Base-by-base conservation (phyloP, 2,888 invertebrate species). In the Phaonia tiefii region DNA sequence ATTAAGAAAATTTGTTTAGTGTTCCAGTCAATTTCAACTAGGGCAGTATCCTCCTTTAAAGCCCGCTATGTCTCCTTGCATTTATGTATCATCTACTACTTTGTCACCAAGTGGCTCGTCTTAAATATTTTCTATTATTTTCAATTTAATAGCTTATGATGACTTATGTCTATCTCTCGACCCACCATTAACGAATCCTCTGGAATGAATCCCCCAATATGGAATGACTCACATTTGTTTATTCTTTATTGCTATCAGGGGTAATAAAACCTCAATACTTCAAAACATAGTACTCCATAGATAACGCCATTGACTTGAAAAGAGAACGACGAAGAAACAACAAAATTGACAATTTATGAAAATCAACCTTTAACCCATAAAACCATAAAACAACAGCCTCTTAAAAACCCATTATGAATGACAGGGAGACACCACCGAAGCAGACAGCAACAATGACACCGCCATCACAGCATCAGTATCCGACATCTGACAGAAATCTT, bases 371-470 rank as follows among this genome's bases (percentile, higher is more conserved):
- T 78, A 81, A 81, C 78, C 78, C 54, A 63, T 60, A 63, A 67
- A 44, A 60, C 25, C 60, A 78, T 75, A 72, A 81, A 81, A 77
- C 54, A 69, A 10, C 44, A 13, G 71, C 71, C 77, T 81, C 71
- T 81, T 81, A 81, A 81, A 81, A 75, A 77, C n/a, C 63, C 77
- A 81, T 81, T 81, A 81, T 63, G 31, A 51, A 51, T 17, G n/a
- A 17, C 46, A 22, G 39, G 22, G n/a, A 56, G 1, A 26, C 17
- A 22, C n/a, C 11, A 26, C n/a, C 13, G 26, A 56, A 2, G 25
- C 31, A 60, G 3, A 13, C n/a, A 22, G 22, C 20, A 22, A 60
- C 60, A 39, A 37, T 7, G 15, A 31, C 60, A 39, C 2, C 37
- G 15, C n/a, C 37, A 25, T 13, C 11, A 8, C 54, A 3, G 25